Base-by-base conservation (phyloP, 1,140 invertebrate genomes). In the Drosophila bocqueti region DNA sequence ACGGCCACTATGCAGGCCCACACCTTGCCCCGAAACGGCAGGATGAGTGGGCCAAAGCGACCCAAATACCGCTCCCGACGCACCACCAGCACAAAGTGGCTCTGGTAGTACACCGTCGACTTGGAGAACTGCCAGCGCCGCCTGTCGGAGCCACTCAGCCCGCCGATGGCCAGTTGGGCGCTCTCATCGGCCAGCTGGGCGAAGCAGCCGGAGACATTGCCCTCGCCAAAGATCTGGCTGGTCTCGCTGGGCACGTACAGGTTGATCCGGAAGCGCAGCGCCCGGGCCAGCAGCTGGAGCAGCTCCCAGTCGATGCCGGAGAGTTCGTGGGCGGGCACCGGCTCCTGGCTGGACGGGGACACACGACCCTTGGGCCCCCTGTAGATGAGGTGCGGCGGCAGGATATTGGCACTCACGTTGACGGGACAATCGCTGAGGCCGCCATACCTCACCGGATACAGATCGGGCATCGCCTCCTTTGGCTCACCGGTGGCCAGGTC, bases 321-420 rank as follows among this genome's bases (percentile, higher is more conserved):
- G 16, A 84, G 5, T 3, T 62, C 43, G 6, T 74, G 18, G 2
- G 65, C 24, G 16, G 76, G 47, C 3, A 68, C 34, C 0, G 57
- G 47, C n/a, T 54, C 45, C 2, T 8, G 16, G 0, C 15, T 49
- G 46, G 50, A 52, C 10, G 4, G 15, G 1, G 3, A 18, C n/a
- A 8, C 24, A n/a, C 34, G 21, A 13, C 59, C 45, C 24, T 24
- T 24, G 1, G 31, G 24, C 6, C 24, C 5, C 29, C 11, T 61
- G 36, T 78, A 75, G 46, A 81, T 89, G n/a, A 89, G 59, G 16
- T 89, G 78, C 2, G 84, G 84, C 11, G 84, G 85, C 50, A 89
- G 2, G 11, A 68, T 42, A 16, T 83, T 79, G 9, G 77, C 77
- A 2, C 73, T 73, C 13, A 89, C 81, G 16, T 61, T 80, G 8